Base-by-base conservation (phyloP, 2,888 invertebrate genomes). In the Corythucha ciliata region DNA sequence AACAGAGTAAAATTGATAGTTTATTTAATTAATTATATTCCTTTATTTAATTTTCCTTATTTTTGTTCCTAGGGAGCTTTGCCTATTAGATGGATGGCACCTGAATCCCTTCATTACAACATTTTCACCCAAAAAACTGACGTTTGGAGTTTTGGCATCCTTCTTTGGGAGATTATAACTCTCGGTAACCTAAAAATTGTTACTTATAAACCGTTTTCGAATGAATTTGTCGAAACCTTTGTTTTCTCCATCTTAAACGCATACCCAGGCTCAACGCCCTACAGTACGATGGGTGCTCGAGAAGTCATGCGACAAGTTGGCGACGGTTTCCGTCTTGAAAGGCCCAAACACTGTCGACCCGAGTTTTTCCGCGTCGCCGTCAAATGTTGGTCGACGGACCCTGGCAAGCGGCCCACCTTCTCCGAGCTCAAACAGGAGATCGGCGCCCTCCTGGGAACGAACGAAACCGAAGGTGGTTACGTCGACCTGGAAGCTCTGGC, bases 151-250 rank as follows among this genome's bases (percentile, higher is more conserved):
- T 88, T 84, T 63, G 88, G 88, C 16, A 84, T 89, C 46, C 73
- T 88, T 33, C 73, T 88, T 61, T 89, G 88, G 88, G 88, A 89
- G 70, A 86, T 88, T 55, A 84, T 87, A 33, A 87, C 88, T 7
- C 72, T 88, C 60, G 87, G 87, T 82, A 61, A 2, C 33, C 18
- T 7, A 18, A 16, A 33, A 4, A 4, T 26, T 24, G n/a, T 29
- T n/a, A 29, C n/a, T 29, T n/a, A 29, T n/a, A n/a, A n/a, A n/a
- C 8, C 18, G 7, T 41, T 8, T 7, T 24, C 8, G 21, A 25
- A 25, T 41, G 10, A 40, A 20, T 29, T 29, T 10, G 10, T 29
- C 29, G 12, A 29, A 10, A 10, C 10, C 29, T 29, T 29, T 10
- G 29, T 29, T 29, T 10, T 29, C 29, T 10, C 10, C 29, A 10